Percentiles rank a stretch among this genome's conserved stretches.
phyloP scores from a whole-genome alignment of 64 coral and sea anemone species.

The Astreopora myriophthalma region DNA sequence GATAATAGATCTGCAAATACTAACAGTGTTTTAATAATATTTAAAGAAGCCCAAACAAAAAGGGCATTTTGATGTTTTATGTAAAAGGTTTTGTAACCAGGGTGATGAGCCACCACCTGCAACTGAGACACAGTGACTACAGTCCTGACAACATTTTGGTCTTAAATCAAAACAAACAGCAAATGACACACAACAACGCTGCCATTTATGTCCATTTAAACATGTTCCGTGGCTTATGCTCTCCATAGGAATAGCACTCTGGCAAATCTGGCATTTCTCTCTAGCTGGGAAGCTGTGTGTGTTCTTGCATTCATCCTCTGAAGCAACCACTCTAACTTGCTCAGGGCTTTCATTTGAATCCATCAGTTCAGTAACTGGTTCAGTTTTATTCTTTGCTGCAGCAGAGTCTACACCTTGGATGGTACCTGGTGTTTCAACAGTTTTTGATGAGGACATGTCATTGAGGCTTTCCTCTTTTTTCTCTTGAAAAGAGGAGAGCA shows the following conservation, averaged over 20 bases:
- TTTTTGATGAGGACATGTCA: background rate
- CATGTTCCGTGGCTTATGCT: constrained; percentile 2
- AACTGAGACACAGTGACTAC: constrained; percentile 24
- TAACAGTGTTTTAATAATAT: too few species aligned
- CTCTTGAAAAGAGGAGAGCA: background rate
- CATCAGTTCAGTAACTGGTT: background rate
- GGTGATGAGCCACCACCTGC: background rate
- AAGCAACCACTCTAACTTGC: background rate
- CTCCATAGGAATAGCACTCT: constrained; percentile 15
- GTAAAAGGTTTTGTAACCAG: background rate
- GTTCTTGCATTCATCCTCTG: too few species aligned
- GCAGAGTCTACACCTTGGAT: background rate
- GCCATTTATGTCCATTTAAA: constrained; percentile 15
- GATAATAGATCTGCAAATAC: too few species aligned
- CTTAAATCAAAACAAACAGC: background rate
- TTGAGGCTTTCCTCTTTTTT: background rate
- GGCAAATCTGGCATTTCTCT: constrained; percentile 2
- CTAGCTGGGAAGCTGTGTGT: background rate
- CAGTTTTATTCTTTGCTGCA: background rate
- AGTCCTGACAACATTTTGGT: constrained; percentile 2
- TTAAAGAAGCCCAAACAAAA: constrained; percentile 27
- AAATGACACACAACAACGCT: constrained; percentile 2
- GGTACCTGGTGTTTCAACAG: background rate
- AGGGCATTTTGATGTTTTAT: background rate
- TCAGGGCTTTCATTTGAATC: background rate